These are phyloP conservation scores for Thripadectes ignobilis DNA, from an alignment of 2,797 vertebrate species.

Conservation along the genomic window DNA sequence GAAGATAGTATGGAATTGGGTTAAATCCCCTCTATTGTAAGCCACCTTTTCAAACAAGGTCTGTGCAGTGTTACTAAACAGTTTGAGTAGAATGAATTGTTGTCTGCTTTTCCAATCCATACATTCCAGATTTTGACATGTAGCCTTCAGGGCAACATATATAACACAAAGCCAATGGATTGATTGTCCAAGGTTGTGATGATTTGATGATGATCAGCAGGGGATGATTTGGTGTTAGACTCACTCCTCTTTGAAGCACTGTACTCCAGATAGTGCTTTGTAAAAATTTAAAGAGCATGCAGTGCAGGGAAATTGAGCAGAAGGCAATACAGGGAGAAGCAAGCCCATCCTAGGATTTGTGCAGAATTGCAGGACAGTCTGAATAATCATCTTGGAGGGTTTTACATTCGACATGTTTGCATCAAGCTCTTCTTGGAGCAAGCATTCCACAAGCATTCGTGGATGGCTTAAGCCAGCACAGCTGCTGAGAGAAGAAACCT, in stretches of 20 bases:
- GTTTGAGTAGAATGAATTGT: neutral
- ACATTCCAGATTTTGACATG: constrained; percentile 16
- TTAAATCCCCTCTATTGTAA: neutral
- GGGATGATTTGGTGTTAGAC: neutral
- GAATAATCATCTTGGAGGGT: neutral
- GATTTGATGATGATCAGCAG: neutral
- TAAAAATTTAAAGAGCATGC: neutral
- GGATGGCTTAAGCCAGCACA: neutral
- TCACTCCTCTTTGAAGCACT: neutral
- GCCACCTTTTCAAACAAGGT: neutral
- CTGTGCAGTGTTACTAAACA: neutral
- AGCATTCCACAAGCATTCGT: neutral
- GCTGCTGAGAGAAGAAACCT: neutral
- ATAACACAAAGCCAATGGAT: neutral
- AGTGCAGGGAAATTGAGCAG: neutral
- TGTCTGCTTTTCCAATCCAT: neutral
- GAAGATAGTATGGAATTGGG: neutral
- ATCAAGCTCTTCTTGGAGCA: neutral
- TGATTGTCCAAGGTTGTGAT: neutral
- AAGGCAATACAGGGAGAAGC: neutral
- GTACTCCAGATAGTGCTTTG: neutral
- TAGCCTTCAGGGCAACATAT: constrained; percentile 2
- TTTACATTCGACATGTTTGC: neutral
- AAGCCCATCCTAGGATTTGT: neutral
- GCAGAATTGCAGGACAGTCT: neutral